phyloP scores from a whole-genome alignment of 2,888 invertebrate species.

The Dioctria linearis region DNA sequence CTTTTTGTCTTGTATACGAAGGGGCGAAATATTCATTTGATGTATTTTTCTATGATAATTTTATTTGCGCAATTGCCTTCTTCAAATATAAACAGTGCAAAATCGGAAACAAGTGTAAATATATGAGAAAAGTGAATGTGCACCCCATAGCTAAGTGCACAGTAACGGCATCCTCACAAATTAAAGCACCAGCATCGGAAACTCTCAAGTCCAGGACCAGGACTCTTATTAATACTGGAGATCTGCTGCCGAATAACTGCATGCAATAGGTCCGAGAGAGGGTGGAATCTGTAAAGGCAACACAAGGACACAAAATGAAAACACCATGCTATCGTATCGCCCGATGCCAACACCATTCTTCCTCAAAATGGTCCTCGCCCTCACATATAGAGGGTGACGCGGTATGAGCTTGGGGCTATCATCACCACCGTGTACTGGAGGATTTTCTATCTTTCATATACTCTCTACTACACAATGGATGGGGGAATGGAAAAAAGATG shows the following conservation, averaged over 20 bases:
- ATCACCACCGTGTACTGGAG: constrained; percentile 7
- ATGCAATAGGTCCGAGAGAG: constrained; percentile 6
- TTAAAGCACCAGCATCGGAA: constrained; percentile 42
- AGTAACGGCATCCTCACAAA: background rate
- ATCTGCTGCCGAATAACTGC: constrained; percentile 36
- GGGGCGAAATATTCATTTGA: constrained; percentile 35
- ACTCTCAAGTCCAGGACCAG: constrained; percentile 12
- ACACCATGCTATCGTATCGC: constrained; percentile 1
- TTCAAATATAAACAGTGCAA: constrained; percentile 56
- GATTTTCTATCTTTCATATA: constrained; percentile 7
- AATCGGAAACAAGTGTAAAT: constrained; percentile 59
- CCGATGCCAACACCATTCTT: constrained; percentile 9
- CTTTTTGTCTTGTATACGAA: constrained; percentile 3
- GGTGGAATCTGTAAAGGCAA: constrained; percentile 2
- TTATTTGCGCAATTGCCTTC: constrained; percentile 59
- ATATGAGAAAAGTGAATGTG: constrained; percentile 51
- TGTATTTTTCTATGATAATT: constrained; percentile 57
- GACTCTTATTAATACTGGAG: constrained; percentile 36
- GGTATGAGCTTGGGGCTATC: background rate
- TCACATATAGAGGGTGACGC: background rate
- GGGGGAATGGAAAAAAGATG: constrained; percentile 44
- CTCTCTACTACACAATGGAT: background rate
- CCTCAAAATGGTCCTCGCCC: constrained; percentile 2
- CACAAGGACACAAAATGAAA: constrained; percentile 35
- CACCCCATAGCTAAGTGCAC: background rate